Percentiles rank a stretch among this genome's conserved stretches.
Evolutionary conservation across 1,140 invertebrate species (phyloP).

Genomic region (Coelopa frigida): DNA sequence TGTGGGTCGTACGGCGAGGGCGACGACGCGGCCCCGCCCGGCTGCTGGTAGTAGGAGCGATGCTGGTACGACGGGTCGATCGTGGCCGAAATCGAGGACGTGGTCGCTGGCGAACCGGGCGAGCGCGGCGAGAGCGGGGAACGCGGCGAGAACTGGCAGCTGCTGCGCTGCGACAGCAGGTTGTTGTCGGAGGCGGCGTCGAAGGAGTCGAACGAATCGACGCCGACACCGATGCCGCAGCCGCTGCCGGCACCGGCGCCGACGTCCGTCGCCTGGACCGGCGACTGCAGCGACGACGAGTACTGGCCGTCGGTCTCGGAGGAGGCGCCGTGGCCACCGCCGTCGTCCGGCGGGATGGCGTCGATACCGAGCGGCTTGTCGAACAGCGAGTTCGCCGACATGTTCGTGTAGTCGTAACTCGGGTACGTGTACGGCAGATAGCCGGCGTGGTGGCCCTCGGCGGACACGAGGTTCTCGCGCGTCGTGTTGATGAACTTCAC

Average conservation of each 20-base stretch:
- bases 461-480: slow-evolving; percentile 16
- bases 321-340: slow-evolving; percentile 7
- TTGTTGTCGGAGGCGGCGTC: slow-evolving; percentile 39
- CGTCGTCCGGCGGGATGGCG: slow-evolving; percentile 27
- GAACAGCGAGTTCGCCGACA: slow-evolving; percentile 37
- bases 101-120: slow-evolving; percentile 26
- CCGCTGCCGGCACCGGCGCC: slow-evolving; percentile 27
- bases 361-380: slow-evolving; percentile 38
- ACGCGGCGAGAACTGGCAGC: slow-evolving; percentile 15
- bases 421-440: slow-evolving; percentile 37
- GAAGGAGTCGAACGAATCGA: slow-evolving; percentile 32
- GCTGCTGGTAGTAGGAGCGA: slow-evolving; percentile 23
- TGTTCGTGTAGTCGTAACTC: slow-evolving; percentile 41
- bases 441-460: slow-evolving; percentile 32
- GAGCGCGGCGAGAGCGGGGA: slow-evolving; percentile 21
- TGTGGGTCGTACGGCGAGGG: slow-evolving; percentile 12
- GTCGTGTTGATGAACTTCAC: slow-evolving; percentile 40
- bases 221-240: slow-evolving; percentile 16
- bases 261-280: slow-evolving; percentile 21
- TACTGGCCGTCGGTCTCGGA: slow-evolving; percentile 32
- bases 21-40: neutral
- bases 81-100: slow-evolving; percentile 14
- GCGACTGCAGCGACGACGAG: slow-evolving; percentile 32
- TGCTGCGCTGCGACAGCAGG: slow-evolving; percentile 26
- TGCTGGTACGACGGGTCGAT: slow-evolving; percentile 36